Evolutionary conservation across 2,113 vertebrate genomes (phyloP).

Genomic region (Zosterops pallidus): DNA sequence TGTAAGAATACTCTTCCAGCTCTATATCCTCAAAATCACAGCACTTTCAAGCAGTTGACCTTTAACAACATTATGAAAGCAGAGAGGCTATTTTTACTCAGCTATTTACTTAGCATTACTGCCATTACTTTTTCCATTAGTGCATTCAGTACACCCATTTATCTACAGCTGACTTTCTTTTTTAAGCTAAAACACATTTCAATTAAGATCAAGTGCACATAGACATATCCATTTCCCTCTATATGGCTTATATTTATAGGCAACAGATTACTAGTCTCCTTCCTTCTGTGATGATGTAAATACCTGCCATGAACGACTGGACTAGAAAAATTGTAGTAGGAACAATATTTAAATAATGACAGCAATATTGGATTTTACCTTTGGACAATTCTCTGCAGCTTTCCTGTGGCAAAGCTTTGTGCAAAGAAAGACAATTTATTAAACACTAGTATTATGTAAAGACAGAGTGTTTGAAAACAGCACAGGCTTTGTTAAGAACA

Average conservation of each 20-base stretch:
- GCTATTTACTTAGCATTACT: conserved; percentile 24
- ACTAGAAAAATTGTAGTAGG: conserved; percentile 8
- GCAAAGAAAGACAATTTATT: conserved; percentile 82
- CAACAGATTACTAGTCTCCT: not conserved
- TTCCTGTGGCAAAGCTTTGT: conserved; percentile 85
- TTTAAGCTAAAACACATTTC: not conserved
- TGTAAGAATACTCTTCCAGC: not conserved
- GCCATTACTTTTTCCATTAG: conserved; percentile 48
- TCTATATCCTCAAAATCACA: conserved; percentile 3
- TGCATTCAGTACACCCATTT: not conserved
- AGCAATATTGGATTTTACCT: conserved; percentile 77
- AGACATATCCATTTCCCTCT: not conserved
- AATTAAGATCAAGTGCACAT: not conserved
- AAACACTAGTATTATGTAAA: conserved; percentile 68
- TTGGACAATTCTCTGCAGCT: conserved; percentile 81
- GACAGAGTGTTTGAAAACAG: conserved; percentile 43
- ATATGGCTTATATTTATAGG: not conserved
- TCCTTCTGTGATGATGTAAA: not conserved
- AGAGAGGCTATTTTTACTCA: conserved; percentile 38
- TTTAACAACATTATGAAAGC: conserved; percentile 41
- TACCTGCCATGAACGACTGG: not conserved
- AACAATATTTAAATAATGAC: conserved; percentile 57
- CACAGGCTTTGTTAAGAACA: conserved; percentile 36
- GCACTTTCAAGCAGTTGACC: conserved; percentile 24
- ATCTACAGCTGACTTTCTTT: not conserved